A percentile compares a stretch with the other conserved stretches of the same genome.
phyloP scores from a whole-genome alignment of 2,113 vertebrate genomes.

The Tachycineta bicolor region DNA sequence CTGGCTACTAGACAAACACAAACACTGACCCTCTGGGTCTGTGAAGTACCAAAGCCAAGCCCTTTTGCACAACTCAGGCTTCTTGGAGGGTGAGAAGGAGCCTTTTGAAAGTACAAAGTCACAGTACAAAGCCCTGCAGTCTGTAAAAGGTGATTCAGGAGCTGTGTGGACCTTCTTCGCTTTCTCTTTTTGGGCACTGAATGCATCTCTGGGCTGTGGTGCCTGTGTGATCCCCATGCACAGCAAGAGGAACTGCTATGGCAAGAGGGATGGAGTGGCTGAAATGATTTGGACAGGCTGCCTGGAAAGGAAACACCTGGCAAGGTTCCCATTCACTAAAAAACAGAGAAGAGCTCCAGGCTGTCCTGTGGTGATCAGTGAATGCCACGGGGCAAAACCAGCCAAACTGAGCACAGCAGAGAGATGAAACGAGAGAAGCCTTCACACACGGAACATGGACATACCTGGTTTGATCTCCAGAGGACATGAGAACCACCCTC shows the following conservation, averaged over 20 bases:
- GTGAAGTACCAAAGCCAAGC: not conserved
- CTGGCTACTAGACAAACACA: not conserved
- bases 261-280: not conserved
- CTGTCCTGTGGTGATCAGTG: not conserved
- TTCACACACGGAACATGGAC: not conserved
- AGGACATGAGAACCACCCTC: accelerated
- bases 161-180: not conserved
- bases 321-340: not conserved
- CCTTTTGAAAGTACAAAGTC: not conserved
- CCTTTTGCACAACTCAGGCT: not conserved
- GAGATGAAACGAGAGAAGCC: accelerated
- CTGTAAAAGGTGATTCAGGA: not conserved
- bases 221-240: not conserved
- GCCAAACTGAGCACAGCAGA: not conserved
- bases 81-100: not conserved
- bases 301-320: not conserved
- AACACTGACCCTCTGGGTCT: not conserved
- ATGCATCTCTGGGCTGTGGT: not conserved
- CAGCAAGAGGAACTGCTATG: not conserved
- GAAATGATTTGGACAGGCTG: not conserved
- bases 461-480: not conserved
- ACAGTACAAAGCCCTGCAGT: not conserved
- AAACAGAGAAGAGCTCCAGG: not conserved
- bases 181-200: not conserved
- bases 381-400: not conserved